Evolutionary conservation across 2,888 invertebrate species (phyloP), one percentile per base, ranked within the genome.

Genomic region (Drosophila ezoana): DNA sequence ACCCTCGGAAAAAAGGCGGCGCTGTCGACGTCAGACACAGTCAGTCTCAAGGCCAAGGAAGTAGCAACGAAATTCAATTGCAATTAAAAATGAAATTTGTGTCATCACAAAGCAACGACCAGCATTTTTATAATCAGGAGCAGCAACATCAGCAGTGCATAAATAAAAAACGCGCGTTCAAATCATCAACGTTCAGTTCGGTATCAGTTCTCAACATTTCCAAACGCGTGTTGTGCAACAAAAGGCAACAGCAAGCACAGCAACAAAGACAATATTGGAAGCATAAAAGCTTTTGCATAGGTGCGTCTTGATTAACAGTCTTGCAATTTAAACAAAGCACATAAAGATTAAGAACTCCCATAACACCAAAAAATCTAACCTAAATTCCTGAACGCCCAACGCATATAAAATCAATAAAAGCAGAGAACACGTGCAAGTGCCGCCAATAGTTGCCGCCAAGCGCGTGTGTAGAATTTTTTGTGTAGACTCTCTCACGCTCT

Each of bases 41-140:
- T 68, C 64, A 72, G 67, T 76, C 71, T 63, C 78, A 77, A 80
- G 81, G 79, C 81, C 81, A 84, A 73, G 65, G 66, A 79, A 85
- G 68, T 72, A 62, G 45, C 41, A 67, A 69, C 67, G 80, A 72
- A 76, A 79, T 61, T 85, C 69, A 82, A 81, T 77, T 87, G 74
- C 90, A 90, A 83, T 90, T 90, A 92, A 92, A 91, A 90, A 92
- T 92, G 92, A 92, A 92, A 92, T 92, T 92, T 91, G 91, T 90
- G 90, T 83, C 83, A 91, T 82, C 85, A 79, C 87, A 90, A 87
- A 89, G 76, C 70, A 51, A 79, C 87, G 78, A 81, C 57, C 76
- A 87, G 76, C 76, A 85, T 74, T 83, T 79, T 82, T 84, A 63
- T 81, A 89, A 84, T 72, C 78, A 74, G 60, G 45, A 73, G 58